A percentile compares a stretch with the other conserved stretches of the same genome.
These are phyloP conservation scores for cat (Felis catus) DNA, from an alignment of 2,113 vertebrate genomes.

Conservation along the genomic window F.catus_Fca126_mat1.0 CM031419.1:171613501-171614000, in stretches of 20 bases:
- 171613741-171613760: background rate
- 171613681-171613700: constrained; percentile 7
- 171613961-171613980: background rate
- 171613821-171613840: background rate
- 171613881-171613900: background rate
- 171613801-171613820: background rate
- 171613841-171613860: background rate
- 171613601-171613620: background rate
- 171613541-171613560: background rate
- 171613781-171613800: background rate
- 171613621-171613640: background rate
- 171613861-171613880: background rate
- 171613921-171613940: background rate
- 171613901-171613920: background rate
- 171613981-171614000: background rate
- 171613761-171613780: background rate
- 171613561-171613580: background rate
- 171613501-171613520: background rate
- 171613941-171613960: background rate
- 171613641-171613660: background rate
- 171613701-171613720: background rate
- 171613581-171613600: background rate
- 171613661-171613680: background rate
- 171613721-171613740: background rate
- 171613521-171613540: background rate